Conservation (phyloP, 2,888 invertebrate species). For the Lycocerus yunnanus region DNA sequence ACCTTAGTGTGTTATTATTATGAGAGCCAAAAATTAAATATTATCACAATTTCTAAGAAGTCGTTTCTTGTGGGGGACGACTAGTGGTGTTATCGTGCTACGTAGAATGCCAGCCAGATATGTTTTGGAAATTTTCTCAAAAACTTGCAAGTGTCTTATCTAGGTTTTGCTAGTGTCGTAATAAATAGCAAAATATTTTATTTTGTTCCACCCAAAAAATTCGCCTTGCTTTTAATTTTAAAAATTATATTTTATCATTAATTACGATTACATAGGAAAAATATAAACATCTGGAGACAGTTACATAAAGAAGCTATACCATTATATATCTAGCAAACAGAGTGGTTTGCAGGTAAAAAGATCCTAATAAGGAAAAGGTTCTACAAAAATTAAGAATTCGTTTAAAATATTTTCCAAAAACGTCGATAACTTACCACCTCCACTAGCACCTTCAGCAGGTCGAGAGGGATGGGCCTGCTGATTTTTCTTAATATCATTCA, state of each 20-base stretch:
- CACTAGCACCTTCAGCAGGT: not conserved
- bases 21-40: no score
- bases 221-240: not conserved
- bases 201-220: not conserved
- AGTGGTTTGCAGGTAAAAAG: not conserved
- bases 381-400: not conserved
- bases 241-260: not conserved
- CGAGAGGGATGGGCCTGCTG: not conserved
- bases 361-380: not conserved
- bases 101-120: no score
- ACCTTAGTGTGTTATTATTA: no score
- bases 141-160: no score
- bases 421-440: not conserved
- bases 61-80: no score
- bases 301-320: not conserved
- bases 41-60: no score
- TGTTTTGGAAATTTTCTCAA: no score
- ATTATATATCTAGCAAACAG: no score
- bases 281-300: not conserved
- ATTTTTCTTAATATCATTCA: not conserved
- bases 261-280: not conserved
- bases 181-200: not conserved
- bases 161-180: not conserved
- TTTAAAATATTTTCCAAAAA: not conserved
- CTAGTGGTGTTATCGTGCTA: no score